Evolutionary conservation across 2,888 invertebrate species (phyloP), one percentile per base, ranked within the genome.

Genomic region (Drosophila gaucha): DNA sequence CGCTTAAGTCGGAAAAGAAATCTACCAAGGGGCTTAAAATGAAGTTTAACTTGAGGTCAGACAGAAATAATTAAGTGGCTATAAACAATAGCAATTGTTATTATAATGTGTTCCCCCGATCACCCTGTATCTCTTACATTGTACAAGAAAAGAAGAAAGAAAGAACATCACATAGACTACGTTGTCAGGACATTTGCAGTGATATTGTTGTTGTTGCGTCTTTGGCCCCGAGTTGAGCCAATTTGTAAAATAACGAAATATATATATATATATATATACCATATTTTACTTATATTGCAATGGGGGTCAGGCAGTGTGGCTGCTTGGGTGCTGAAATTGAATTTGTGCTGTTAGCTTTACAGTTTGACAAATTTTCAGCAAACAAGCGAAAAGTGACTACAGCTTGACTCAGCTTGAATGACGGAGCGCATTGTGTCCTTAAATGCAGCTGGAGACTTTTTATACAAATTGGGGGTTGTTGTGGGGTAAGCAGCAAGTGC

Each of bases 231-330:
- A 55, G 68, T 65, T 71, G 59, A 77, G 80, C 78, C 82, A 83
- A 83, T 83, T 83, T 83, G 78, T 84, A 80, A 84, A 80, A 86
- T 78, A 86, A 86, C 67, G 56, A 80, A 63, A 74, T 68, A 80
- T 68, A 50, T 64, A 54, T 52, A 44, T 20, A 31, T 47, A 10
- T 26, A 26, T 26, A 22, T 9, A 26, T 14, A 41, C 20, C 5
- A 46, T 65, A 80, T 82, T 64, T 56, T 67, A 57, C 75, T 75
- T 77, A 67, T 80, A 62, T 65, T 64, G 41, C 54, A 58, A 60
- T 59, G 55, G 59, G 54, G 67, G 65, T 60, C 64, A 54, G 58
- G 39, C 58, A 59, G 50, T 38, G 44, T 67, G 44, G 62, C 59
- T 56, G 66, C 64, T 57, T 78, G 67, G 67, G 63, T 67, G 75